Evolutionary conservation across 2,888 invertebrate species (phyloP).

Genomic region (Rambutsinella grinnellia): DNA sequence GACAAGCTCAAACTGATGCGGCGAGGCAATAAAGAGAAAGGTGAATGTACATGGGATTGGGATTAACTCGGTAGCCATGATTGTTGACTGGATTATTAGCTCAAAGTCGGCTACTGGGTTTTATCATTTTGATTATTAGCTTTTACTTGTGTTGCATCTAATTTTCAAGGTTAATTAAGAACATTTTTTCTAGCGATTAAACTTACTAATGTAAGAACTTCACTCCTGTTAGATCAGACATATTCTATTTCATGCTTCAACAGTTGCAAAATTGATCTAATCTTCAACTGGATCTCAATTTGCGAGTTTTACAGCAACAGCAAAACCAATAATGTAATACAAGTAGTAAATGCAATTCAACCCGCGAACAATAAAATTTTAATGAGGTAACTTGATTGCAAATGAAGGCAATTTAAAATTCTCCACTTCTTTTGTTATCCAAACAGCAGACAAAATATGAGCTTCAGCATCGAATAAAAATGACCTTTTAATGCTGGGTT

Average conservation of each 20-base stretch:
- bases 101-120: conserved; percentile 54
- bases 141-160: conserved; percentile 34
- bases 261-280: neutral
- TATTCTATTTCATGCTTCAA: too few species aligned
- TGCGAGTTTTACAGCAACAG: neutral
- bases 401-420: conserved; percentile 17
- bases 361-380: conserved; percentile 41
- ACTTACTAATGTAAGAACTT: too few species aligned
- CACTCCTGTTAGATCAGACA: too few species aligned
- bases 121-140: conserved; percentile 51
- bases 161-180: conserved; percentile 6
- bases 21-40: too few species aligned
- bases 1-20: too few species aligned
- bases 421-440: neutral
- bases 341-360: neutral
- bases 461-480: neutral
- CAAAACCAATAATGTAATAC: neutral
- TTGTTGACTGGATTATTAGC: conserved; percentile 47
- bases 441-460: too few species aligned
- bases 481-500: too few species aligned
- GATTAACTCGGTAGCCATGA: conserved; percentile 42
- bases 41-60: too few species aligned
- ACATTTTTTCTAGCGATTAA: too few species aligned
- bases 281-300: neutral
- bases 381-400: conserved; percentile 48